A percentile compares a stretch with the other conserved stretches of the same genome.
Conservation (phyloP, 2,113 vertebrate genomes). For the Atractosteus spatula region DNA sequence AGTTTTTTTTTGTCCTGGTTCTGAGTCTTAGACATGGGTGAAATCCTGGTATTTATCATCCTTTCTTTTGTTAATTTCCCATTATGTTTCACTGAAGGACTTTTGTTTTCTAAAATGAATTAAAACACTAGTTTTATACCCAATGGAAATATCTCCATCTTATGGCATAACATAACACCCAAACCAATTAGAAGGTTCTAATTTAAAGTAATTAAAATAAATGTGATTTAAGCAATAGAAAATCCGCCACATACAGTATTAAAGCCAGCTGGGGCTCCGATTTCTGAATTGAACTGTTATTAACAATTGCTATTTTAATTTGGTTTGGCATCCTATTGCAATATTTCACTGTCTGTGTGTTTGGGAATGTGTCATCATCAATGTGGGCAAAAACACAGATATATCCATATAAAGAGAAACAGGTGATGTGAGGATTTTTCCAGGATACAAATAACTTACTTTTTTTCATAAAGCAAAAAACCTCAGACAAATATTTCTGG, state of each 20-base stretch:
- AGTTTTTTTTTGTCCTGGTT: too few relatives aligned
- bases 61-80: background rate
- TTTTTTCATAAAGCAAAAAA: too few relatives aligned
- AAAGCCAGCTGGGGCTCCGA: background rate
- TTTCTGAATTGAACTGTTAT: background rate
- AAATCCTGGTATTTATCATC: background rate
- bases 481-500: too few relatives aligned
- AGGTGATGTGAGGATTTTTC: too few relatives aligned
- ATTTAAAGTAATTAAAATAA: background rate
- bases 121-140: background rate
- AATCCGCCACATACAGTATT: background rate
- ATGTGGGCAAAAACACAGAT: background rate
- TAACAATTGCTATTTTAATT: background rate
- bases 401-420: too few relatives aligned
- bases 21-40: too few relatives aligned
- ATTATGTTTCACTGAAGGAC: background rate
- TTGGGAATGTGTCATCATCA: background rate
- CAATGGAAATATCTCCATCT: background rate
- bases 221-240: background rate
- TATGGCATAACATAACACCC: background rate
- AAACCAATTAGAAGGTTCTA: slow-evolving; percentile 3
- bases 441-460: too few relatives aligned
- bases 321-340: background rate
- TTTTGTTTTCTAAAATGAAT: background rate
- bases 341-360: background rate